These are phyloP conservation scores for Tethea ocularis DNA, from an alignment of 2,888 invertebrate species.

Conservation along the genomic window DNA sequence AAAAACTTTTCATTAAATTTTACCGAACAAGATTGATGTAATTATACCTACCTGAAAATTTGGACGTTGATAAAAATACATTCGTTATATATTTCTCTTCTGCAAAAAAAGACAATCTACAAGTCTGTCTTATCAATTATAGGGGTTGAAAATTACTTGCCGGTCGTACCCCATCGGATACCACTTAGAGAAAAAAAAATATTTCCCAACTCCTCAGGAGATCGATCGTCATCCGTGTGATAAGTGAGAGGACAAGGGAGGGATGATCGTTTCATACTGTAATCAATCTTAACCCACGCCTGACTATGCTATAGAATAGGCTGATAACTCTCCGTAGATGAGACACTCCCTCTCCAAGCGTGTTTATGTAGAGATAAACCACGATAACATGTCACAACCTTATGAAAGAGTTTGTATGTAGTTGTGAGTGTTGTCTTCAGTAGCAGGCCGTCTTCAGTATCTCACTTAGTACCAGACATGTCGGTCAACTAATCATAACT, in stretches of 20 bases:
- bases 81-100: too few relatives aligned
- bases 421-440: too few relatives aligned
- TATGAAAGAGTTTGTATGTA: too few relatives aligned
- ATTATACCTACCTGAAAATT: too few relatives aligned
- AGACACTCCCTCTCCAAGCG: background rate
- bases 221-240: conserved; percentile 1
- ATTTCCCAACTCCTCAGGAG: background rate
- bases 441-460: too few relatives aligned
- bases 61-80: too few relatives aligned
- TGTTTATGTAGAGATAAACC: too few relatives aligned
- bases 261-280: background rate
- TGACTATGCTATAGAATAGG: background rate
- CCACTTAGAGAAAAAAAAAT: background rate
- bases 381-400: too few relatives aligned
- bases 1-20: too few relatives aligned
- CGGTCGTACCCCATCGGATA: background rate
- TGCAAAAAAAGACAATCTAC: background rate
- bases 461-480: too few relatives aligned
- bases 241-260: conserved; percentile 2
- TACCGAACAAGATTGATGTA: too few relatives aligned
- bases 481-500: too few relatives aligned
- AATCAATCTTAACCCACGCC: background rate
- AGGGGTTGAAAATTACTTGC: background rate
- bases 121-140: background rate
- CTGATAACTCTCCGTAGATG: background rate